Evolutionary conservation across 2,888 invertebrate genomes (phyloP).

Genomic region (Aphelenchoides bicaudatus): DNA sequence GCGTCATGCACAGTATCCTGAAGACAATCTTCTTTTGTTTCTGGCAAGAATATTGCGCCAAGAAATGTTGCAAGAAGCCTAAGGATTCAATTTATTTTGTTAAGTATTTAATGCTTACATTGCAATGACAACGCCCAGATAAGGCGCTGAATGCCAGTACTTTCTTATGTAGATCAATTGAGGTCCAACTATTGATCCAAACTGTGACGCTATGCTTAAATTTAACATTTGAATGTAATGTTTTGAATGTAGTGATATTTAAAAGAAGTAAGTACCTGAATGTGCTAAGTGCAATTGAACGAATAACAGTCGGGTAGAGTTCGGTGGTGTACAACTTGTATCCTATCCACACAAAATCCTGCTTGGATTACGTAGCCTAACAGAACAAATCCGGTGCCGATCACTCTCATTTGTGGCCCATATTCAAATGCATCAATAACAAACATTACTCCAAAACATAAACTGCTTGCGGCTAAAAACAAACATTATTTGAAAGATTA

Average conservation of each 20-base stretch:
- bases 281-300: conserved; percentile 31
- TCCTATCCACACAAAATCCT: conserved; percentile 26
- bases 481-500: neutral
- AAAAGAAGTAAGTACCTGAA: too few species aligned
- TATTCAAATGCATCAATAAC: conserved; percentile 22
- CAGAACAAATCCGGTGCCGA: conserved; percentile 28
- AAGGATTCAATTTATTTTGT: too few species aligned
- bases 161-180: conserved; percentile 30
- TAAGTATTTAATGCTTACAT: too few species aligned
- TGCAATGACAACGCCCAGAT: conserved; percentile 18
- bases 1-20: conserved; percentile 30
- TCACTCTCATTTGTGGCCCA: conserved; percentile 11
- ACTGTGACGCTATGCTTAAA: conserved; percentile 27
- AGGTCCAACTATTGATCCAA: conserved; percentile 28
- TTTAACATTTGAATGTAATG: too few species aligned
- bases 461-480: conserved; percentile 25
- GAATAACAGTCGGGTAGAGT: conserved; percentile 34
- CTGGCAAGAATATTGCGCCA: conserved; percentile 23
- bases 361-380: conserved; percentile 21
- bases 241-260: too few species aligned
- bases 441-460: conserved; percentile 30
- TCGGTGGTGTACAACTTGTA: conserved; percentile 36
- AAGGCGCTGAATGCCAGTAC: conserved; percentile 34
- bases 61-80: conserved; percentile 10
- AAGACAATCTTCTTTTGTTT: conserved; percentile 25